phyloP scores from a whole-genome alignment of 2,113 vertebrate species.

The Atlantisia rogersi region DNA sequence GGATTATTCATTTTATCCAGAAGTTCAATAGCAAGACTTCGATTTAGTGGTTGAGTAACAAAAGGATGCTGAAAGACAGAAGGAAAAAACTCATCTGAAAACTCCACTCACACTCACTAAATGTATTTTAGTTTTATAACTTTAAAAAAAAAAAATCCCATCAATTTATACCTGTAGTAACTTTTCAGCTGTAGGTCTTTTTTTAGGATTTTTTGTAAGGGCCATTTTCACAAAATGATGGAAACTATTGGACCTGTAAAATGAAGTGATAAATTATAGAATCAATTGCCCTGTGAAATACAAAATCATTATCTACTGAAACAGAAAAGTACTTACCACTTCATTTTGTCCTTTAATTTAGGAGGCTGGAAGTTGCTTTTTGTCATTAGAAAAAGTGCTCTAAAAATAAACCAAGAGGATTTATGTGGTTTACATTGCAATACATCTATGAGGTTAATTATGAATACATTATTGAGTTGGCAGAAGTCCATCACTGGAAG shows the following conservation, averaged over 20 bases:
- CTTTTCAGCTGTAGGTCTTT: constrained; percentile 95
- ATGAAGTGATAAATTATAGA: constrained; percentile 19
- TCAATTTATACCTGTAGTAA: constrained; percentile 87
- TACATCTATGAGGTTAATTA: background rate
- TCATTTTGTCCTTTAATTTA: constrained; percentile 97
- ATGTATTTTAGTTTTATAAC: background rate
- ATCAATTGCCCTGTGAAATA: background rate
- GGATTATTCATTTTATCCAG: constrained; percentile 97
- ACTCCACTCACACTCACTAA: background rate
- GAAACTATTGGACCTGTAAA: constrained; percentile 93
- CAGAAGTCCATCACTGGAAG: background rate
- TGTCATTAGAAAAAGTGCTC: constrained; percentile 98
- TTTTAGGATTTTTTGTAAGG: constrained; percentile 97
- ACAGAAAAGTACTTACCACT: constrained; percentile 83
- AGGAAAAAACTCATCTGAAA: background rate
- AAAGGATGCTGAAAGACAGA: constrained; percentile 88
- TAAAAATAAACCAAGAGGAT: constrained; percentile 50
- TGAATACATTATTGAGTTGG: background rate
- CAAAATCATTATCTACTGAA: background rate
- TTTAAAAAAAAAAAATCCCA: background rate
- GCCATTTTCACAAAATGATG: constrained; percentile 98
- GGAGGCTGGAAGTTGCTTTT: constrained; percentile 99
- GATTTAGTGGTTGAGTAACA: constrained; percentile 92
- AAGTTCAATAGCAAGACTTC: constrained; percentile 94
- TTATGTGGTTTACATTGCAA: background rate